Evolutionary conservation across 2,888 invertebrate genomes (phyloP).

Genomic region (Octonoba sinensis): DNA sequence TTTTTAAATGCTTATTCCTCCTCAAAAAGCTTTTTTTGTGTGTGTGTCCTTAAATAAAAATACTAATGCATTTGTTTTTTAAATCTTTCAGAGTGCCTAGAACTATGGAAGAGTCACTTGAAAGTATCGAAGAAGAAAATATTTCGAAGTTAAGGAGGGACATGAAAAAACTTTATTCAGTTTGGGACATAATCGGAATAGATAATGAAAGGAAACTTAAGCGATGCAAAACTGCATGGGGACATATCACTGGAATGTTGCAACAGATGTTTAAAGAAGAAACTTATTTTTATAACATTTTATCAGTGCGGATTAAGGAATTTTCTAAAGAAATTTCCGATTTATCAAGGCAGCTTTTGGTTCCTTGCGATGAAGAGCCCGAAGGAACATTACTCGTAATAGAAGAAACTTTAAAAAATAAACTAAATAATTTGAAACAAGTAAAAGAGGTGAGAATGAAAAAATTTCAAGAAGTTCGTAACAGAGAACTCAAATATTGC

Average conservation of each 20-base stretch:
- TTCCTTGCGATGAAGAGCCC: slow-evolving; percentile 10
- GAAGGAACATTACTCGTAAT: slow-evolving; percentile 18
- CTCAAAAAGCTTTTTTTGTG: too few species aligned
- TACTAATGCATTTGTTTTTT: too few species aligned
- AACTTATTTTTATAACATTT: slow-evolving; percentile 20
- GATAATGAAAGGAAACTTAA: slow-evolving; percentile 17
- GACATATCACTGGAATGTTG: slow-evolving; percentile 23
- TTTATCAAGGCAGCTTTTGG: slow-evolving; percentile 7
- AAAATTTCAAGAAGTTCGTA: slow-evolving; percentile 68
- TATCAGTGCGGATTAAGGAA: slow-evolving; percentile 26
- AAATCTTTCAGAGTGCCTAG: too few species aligned
- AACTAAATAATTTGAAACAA: slow-evolving; percentile 67
- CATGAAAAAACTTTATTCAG: slow-evolving; percentile 13
- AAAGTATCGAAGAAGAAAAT: slow-evolving; percentile 4
- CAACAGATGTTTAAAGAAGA: slow-evolving; percentile 48
- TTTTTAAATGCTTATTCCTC: too few species aligned
- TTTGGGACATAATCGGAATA: slow-evolving; percentile 45
- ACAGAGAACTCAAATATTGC: slow-evolving; percentile 69
- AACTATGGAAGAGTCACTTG: too few species aligned
- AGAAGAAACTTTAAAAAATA: slow-evolving; percentile 34
- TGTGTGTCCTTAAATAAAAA: too few species aligned
- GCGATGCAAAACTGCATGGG: slow-evolving; percentile 14
- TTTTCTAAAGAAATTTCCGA: slow-evolving; percentile 28
- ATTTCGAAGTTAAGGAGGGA: neutral
- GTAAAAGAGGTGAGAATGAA: slow-evolving; percentile 70